Percentiles rank a stretch among this genome's conserved stretches.
These are phyloP conservation scores for Gymnothorax reevesii DNA, from an alignment of 2,797 vertebrate genomes.

Conservation along the genomic window DNA sequence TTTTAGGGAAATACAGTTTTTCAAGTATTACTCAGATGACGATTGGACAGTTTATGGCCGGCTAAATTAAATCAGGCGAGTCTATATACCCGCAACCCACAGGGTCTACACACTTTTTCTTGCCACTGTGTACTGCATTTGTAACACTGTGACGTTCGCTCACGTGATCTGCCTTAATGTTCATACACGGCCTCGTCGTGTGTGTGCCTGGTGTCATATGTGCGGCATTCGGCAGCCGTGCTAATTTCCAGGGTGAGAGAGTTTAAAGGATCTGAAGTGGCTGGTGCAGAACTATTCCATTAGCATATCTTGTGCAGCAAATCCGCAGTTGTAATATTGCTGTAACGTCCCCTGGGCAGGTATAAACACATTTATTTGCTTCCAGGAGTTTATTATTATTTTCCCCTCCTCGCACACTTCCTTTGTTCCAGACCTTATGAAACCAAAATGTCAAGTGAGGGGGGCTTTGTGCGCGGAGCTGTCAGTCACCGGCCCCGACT, in stretches of 20 bases:
- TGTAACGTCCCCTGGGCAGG: constrained; percentile 56
- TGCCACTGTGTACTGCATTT: no score
- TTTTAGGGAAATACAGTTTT: no score
- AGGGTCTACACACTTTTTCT: no score
- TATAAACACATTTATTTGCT: constrained; percentile 86
- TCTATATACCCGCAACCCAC: no score
- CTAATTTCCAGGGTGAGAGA: constrained; percentile 28
- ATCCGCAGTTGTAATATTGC: constrained; percentile 21
- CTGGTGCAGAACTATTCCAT: background rate
- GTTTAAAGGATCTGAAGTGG: background rate
- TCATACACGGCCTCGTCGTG: background rate
- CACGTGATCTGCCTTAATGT: background rate
- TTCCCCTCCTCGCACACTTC: constrained; percentile 63
- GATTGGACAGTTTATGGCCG: no score
- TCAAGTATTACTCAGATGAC: no score
- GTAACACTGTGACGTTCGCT: background rate
- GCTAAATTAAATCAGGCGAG: no score
- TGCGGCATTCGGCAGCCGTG: background rate
- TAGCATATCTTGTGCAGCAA: constrained; percentile 25
- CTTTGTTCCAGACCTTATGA: constrained; percentile 87
- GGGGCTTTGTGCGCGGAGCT: constrained; percentile 90
- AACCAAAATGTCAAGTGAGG: constrained; percentile 96
- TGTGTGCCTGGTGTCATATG: background rate
- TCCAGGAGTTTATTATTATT: constrained; percentile 78
- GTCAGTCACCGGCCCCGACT: constrained; percentile 86